Evolutionary conservation across 1,140 invertebrate genomes (phyloP).

Genomic region (Aradophagus sp.): DNA sequence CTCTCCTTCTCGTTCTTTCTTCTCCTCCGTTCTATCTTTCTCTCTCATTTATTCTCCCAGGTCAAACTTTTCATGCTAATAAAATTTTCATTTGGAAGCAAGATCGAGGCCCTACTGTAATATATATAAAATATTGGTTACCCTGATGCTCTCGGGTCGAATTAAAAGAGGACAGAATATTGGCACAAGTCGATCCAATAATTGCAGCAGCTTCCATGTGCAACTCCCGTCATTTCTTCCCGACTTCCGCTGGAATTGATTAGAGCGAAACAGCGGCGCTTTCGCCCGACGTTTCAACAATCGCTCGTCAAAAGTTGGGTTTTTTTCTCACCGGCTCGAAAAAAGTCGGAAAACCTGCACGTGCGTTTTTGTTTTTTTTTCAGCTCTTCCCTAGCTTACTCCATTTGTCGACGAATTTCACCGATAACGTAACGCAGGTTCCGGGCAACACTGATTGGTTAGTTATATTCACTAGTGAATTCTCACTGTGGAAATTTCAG

Average conservation of each 20-base stretch:
- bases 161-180: conserved; percentile 37
- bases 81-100: conserved; percentile 12
- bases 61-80: conserved; percentile 3
- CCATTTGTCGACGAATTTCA: neutral
- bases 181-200: conserved; percentile 43
- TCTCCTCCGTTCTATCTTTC: too few species aligned
- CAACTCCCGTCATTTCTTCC: conserved; percentile 41
- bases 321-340: conserved; percentile 35
- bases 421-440: too few species aligned
- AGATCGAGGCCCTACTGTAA: neutral
- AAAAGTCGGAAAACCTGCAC: conserved; percentile 32
- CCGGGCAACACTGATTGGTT: conserved; percentile 12
- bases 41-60: too few species aligned
- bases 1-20: too few species aligned
- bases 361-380: conserved; percentile 3
- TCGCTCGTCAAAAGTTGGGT: conserved; percentile 11
- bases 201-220: conserved; percentile 48
- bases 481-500: too few species aligned
- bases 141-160: conserved; percentile 22
- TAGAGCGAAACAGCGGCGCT: conserved; percentile 47
- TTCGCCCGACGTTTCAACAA: conserved; percentile 15
- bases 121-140: conserved; percentile 42
- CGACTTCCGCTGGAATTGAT: conserved; percentile 45
- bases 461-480: too few species aligned
- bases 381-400: conserved; percentile 4